A percentile compares a stretch with the other conserved stretches of the same genome.
Conservation (phyloP, 2,113 vertebrate genomes). For the Gobius niger region DNA sequence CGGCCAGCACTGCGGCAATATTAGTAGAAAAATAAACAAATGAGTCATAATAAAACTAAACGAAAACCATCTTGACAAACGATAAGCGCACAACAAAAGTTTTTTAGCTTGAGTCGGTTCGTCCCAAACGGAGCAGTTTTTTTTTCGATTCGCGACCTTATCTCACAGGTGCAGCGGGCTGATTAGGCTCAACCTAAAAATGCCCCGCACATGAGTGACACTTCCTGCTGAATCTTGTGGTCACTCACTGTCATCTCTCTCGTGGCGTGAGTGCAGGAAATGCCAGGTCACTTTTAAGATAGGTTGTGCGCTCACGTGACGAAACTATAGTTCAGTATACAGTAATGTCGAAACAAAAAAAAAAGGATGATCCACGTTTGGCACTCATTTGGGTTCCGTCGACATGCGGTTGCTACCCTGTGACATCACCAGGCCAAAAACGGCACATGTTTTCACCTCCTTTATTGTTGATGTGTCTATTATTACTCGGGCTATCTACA, state of each 20-base stretch:
- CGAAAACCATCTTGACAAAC: background rate
- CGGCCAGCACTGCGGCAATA: background rate
- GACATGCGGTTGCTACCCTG: too few relatives aligned
- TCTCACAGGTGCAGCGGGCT: constrained; percentile 3
- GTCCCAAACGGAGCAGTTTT: background rate
- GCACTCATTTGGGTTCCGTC: too few relatives aligned
- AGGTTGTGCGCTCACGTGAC: background rate
- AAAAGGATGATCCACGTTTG: too few relatives aligned
- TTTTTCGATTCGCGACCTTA: constrained; percentile 1
- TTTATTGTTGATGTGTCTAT: too few relatives aligned
- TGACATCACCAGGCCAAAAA: too few relatives aligned
- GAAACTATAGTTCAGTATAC: too few relatives aligned
- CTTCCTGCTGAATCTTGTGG: background rate
- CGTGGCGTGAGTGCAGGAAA: background rate
- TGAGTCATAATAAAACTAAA: background rate
- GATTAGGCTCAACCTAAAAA: constrained; percentile 7
- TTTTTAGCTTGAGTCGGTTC: background rate
- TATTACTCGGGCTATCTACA: too few relatives aligned
- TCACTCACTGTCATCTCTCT: constrained; percentile 1
- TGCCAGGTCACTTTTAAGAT: background rate
- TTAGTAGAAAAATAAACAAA: background rate
- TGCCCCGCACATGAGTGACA: background rate
- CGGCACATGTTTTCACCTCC: too few relatives aligned
- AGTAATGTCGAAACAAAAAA: too few relatives aligned
- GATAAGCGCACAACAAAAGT: background rate